These are phyloP conservation scores for Sander lucioperca DNA, from an alignment of 2,113 vertebrate species.

Conservation along the genomic window DNA sequence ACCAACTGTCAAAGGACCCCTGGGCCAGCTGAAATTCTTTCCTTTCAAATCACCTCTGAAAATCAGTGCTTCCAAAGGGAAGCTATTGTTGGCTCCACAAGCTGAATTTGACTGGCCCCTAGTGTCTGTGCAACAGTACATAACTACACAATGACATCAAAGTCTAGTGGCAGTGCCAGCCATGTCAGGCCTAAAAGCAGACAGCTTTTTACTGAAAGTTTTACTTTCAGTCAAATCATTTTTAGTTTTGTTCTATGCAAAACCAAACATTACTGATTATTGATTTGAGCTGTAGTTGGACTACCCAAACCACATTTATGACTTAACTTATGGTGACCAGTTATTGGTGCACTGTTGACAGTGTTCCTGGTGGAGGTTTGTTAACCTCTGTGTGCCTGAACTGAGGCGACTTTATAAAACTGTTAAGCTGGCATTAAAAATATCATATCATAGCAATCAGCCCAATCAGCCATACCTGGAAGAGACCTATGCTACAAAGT, in stretches of 20 bases:
- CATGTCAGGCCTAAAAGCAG: not conserved
- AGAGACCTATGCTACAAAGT: not conserved
- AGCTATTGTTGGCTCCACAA: not conserved
- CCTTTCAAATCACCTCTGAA: not conserved
- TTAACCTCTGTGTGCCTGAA: not conserved
- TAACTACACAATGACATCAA: conserved; percentile 6
- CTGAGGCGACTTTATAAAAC: not conserved
- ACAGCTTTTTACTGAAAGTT: not conserved
- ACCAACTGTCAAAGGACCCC: not conserved
- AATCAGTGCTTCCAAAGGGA: not conserved
- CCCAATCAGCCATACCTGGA: not conserved
- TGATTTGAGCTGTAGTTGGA: too few relatives aligned
- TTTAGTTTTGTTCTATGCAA: not conserved
- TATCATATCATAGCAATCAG: not conserved
- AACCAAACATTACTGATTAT: not conserved
- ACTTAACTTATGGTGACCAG: not conserved
- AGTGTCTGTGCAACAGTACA: conserved; percentile 8
- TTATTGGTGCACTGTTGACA: not conserved
- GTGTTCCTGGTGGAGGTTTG: not conserved
- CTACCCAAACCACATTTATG: too few relatives aligned
- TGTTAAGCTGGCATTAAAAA: not conserved
- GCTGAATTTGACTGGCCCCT: conserved; percentile 41
- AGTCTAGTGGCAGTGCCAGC: not conserved
- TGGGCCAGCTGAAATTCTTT: not conserved
- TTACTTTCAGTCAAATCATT: not conserved